phyloP scores from a whole-genome alignment of 2,113 vertebrate genomes.

The Hippocampus abdominalis region DNA sequence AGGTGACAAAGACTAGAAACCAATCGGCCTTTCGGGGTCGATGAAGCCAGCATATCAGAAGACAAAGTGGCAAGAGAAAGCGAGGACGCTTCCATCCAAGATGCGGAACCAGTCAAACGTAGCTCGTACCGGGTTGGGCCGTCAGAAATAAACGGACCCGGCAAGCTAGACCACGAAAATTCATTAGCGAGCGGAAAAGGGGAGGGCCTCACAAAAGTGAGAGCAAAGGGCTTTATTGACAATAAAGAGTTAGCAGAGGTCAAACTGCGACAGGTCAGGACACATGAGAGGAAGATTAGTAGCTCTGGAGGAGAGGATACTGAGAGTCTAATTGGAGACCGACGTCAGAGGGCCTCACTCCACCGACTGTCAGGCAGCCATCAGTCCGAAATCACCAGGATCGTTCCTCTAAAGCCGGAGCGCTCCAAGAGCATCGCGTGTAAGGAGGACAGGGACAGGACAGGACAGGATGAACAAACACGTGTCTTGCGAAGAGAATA shows the following conservation, averaged over 20 bases:
- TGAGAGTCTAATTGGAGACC: slow-evolving; percentile 55
- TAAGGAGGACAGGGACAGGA: slow-evolving; percentile 66
- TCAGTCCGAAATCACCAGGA: slow-evolving; percentile 70
- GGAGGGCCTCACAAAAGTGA: slow-evolving; percentile 42
- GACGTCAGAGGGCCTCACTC: slow-evolving; percentile 55
- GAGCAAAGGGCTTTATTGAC: slow-evolving; percentile 57
- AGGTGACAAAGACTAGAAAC: slow-evolving; percentile 39
- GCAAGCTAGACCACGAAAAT: slow-evolving; percentile 41
- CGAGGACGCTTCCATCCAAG: slow-evolving; percentile 29
- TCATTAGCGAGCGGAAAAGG: slow-evolving; percentile 36
- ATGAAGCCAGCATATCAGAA: slow-evolving; percentile 46
- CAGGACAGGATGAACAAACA: slow-evolving; percentile 47
- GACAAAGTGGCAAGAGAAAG: slow-evolving; percentile 23
- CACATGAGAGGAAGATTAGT: slow-evolving; percentile 62
- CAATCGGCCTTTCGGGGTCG: slow-evolving; percentile 19
- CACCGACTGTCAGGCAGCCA: slow-evolving; percentile 61
- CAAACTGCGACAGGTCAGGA: slow-evolving; percentile 66
- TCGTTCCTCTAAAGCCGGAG: slow-evolving; percentile 75
- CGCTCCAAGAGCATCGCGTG: slow-evolving; percentile 63
- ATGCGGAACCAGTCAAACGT: slow-evolving; percentile 36
- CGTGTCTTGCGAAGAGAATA: slow-evolving; percentile 60
- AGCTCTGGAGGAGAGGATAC: slow-evolving; percentile 53
- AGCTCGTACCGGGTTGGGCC: slow-evolving; percentile 21
- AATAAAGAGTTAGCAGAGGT: slow-evolving; percentile 62
- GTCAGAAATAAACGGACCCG: slow-evolving; percentile 60